phyloP scores from a whole-genome alignment of 2,113 vertebrate genomes.

The Sorex araneus region DNA sequence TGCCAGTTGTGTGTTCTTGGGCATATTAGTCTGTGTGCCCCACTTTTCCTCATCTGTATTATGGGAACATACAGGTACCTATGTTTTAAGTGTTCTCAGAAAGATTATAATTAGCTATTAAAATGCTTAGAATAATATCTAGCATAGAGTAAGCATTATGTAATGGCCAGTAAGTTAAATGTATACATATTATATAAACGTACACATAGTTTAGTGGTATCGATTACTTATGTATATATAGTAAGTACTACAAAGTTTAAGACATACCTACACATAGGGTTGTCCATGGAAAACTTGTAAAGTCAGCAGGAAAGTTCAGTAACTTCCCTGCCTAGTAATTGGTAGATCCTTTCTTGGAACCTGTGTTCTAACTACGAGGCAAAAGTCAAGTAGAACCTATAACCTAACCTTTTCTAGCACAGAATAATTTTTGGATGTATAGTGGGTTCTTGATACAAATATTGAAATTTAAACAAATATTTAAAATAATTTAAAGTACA shows the following conservation, averaged over 20 bases:
- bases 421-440: background rate
- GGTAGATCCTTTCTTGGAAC: background rate
- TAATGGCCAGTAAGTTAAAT: background rate
- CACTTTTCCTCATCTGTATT: background rate
- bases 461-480: conserved; percentile 30
- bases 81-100: background rate
- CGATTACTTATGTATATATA: background rate
- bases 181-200: background rate
- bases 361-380: conserved; percentile 2
- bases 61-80: background rate
- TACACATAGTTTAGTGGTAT: background rate
- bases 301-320: background rate
- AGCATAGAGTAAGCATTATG: background rate
- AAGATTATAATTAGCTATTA: conserved; percentile 28
- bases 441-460: conserved; percentile 18
- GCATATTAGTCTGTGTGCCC: background rate
- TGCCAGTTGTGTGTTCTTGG: background rate
- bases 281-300: background rate
- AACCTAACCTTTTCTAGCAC: background rate
- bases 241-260: background rate
- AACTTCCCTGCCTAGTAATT: background rate
- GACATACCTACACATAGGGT: background rate
- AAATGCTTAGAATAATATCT: background rate
- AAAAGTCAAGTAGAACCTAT: conserved; percentile 10
- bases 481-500: background rate